Percentiles rank a stretch among this genome's conserved stretches.
Conservation (phyloP, 1,140 invertebrate genomes). For the Brachionus paranguensis region DNA sequence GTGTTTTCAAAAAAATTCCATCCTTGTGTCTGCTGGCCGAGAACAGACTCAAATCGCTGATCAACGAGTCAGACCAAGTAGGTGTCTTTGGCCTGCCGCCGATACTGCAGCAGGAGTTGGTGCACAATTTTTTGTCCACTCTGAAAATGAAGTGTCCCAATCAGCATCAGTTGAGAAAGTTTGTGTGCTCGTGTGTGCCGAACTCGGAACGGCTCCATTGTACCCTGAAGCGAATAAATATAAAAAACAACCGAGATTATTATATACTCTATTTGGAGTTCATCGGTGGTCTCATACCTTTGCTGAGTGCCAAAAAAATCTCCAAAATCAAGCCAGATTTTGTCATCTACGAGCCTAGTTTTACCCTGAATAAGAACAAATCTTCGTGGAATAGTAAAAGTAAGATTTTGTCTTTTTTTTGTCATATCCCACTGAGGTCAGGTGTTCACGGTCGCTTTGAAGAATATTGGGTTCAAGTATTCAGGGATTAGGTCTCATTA, state of each 20-base stretch:
- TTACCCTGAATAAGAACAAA: not conserved
- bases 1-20: slow-evolving; percentile 76
- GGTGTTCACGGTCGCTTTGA: too few relatives aligned
- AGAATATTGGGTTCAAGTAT: too few relatives aligned
- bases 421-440: too few relatives aligned
- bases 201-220: slow-evolving; percentile 79
- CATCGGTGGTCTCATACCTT: slow-evolving; percentile 85
- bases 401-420: not conserved
- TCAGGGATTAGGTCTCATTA: too few relatives aligned
- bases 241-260: slow-evolving; percentile 68
- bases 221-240: slow-evolving; percentile 76
- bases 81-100: not conserved
- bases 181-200: slow-evolving; percentile 81
- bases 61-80: slow-evolving; percentile 57
- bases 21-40: slow-evolving; percentile 79
- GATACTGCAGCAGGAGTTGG: slow-evolving; percentile 65
- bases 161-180: slow-evolving; percentile 74
- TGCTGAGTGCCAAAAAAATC: slow-evolving; percentile 87
- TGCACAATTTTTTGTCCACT: slow-evolving; percentile 86
- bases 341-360: slow-evolving; percentile 75
- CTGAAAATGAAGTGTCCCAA: slow-evolving; percentile 91
- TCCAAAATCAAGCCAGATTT: slow-evolving; percentile 96
- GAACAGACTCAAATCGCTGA: slow-evolving; percentile 62
- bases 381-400: not conserved
- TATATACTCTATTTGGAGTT: slow-evolving; percentile 93